Conservation (phyloP, 2,797 vertebrate genomes). For the Gallinago stenura region DNA sequence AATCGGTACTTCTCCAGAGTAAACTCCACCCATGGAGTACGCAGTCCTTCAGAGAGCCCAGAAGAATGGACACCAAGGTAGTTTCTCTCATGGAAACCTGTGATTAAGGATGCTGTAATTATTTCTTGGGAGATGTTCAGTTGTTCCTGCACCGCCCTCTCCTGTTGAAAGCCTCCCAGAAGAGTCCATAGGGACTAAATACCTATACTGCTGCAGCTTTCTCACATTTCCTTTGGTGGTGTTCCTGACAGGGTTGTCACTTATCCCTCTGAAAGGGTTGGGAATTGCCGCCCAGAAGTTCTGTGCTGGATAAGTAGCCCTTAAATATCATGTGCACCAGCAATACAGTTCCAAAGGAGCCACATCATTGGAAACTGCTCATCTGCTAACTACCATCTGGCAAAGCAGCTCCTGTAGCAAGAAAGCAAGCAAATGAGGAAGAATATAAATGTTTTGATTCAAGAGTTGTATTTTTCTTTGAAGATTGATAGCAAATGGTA, state of each 20-base stretch:
- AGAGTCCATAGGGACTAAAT: neutral
- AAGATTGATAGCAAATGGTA: neutral
- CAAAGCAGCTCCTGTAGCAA: neutral
- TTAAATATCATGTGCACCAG: neutral
- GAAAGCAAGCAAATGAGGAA: neutral
- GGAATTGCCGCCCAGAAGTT: neutral
- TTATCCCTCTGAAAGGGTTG: neutral
- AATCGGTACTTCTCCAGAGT: neutral
- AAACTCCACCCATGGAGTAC: neutral
- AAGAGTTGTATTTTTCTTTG: neutral
- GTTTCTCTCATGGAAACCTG: neutral
- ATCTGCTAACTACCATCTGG: neutral
- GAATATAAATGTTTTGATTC: neutral
- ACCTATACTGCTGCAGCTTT: neutral
- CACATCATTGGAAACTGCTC: neutral
- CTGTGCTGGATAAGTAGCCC: neutral
- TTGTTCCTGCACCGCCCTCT: slow-evolving; percentile 18
- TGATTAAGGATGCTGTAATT: neutral
- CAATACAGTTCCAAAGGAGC: neutral
- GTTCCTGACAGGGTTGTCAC: neutral
- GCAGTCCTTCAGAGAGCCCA: neutral
- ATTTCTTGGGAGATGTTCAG: neutral
- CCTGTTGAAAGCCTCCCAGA: neutral
- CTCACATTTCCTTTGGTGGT: neutral
- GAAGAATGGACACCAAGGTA: neutral